These are phyloP conservation scores for Castor canadensis DNA, from an alignment of 2,113 vertebrate genomes.

Conservation along the genomic window DNA sequence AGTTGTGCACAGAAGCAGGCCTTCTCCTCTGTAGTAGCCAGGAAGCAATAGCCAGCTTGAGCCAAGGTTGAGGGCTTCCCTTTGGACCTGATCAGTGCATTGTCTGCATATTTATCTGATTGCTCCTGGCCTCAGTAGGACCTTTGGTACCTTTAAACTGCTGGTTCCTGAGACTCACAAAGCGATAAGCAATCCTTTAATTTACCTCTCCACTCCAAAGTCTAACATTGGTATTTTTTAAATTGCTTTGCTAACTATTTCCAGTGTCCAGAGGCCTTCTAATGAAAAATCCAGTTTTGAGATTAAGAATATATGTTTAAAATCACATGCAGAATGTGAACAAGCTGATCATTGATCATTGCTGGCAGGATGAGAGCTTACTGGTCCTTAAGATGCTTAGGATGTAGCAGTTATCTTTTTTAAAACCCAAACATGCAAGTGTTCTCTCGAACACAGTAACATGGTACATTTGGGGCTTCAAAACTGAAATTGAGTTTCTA, in stretches of 20 bases:
- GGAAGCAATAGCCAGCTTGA: fast-evolving
- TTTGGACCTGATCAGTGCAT: not conserved
- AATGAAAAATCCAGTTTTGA: not conserved
- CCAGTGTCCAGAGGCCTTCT: not conserved
- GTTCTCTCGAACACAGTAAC: not conserved
- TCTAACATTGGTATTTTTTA: not conserved
- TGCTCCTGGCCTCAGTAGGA: not conserved
- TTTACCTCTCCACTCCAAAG: not conserved
- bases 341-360: not conserved
- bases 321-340: fast-evolving
- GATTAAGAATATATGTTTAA: not conserved
- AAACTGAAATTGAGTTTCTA: not conserved
- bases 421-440: not conserved
- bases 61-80: fast-evolving
- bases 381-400: not conserved
- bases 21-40: not conserved
- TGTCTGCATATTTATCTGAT: not conserved
- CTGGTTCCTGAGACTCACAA: not conserved
- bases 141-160: not conserved
- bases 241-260: not conserved
- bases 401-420: not conserved
- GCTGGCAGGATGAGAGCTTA: not conserved
- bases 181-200: not conserved
- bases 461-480: not conserved
- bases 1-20: fast-evolving